These are phyloP conservation scores for Microctenopoma steveboyesi DNA, from an alignment of 2,797 vertebrate species.

Conservation along the genomic window DNA sequence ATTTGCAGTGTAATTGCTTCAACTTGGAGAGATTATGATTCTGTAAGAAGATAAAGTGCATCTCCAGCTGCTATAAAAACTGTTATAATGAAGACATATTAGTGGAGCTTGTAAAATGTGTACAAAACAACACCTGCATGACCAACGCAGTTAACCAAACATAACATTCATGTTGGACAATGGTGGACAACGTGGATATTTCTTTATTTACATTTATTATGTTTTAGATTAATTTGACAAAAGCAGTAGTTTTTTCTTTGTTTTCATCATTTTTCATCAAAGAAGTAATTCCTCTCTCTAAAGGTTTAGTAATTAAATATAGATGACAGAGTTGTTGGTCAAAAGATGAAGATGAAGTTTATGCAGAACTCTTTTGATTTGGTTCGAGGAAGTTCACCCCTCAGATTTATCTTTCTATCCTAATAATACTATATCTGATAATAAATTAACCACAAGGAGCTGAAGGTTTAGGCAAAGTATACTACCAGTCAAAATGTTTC, in stretches of 20 bases:
- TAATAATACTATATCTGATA: not conserved
- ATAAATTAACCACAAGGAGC: no score
- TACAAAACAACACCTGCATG: slow-evolving; percentile 6
- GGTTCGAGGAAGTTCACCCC: no score
- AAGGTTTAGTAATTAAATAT: no score
- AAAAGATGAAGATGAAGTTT: no score
- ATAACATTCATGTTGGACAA: not conserved
- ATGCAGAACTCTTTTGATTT: no score
- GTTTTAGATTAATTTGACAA: not conserved
- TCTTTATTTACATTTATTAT: not conserved
- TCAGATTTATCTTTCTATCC: no score
- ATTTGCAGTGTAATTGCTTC: slow-evolving; percentile 63
- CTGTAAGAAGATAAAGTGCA: slow-evolving; percentile 39
- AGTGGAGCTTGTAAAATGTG: slow-evolving; percentile 1
- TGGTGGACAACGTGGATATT: not conserved
- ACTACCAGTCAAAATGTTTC: no score
- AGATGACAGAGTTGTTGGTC: no score
- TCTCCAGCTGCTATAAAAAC: slow-evolving; percentile 35
- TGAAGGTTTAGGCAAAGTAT: no score
- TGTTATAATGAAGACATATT: slow-evolving; percentile 39
- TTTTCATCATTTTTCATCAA: not conserved
- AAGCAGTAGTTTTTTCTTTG: not conserved
- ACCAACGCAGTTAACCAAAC: not conserved
- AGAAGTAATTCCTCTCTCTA: not conserved
- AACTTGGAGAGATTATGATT: slow-evolving; percentile 59